Conservation (phyloP, 2,888 invertebrate genomes). For the Phymatocera aterrima region DNA sequence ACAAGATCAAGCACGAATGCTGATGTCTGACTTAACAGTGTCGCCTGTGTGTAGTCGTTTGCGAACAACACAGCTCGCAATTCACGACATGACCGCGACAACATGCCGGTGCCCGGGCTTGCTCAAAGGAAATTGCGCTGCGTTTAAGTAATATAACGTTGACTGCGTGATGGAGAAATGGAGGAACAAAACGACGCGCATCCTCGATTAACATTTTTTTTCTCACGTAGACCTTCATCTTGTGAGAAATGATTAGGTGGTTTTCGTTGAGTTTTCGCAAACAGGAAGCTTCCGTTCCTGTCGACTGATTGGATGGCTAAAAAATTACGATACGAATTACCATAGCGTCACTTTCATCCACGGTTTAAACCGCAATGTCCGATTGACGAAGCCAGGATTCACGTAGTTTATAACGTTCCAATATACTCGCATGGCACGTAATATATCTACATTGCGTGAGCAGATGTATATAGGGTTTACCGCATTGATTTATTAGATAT, state of each 20-base stretch:
- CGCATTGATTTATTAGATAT: constrained; percentile 31
- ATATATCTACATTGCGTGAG: not conserved
- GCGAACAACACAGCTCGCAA: not conserved
- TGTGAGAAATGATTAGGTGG: too few relatives aligned
- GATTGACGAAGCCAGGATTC: not conserved
- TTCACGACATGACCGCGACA: not conserved
- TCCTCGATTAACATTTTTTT: not conserved
- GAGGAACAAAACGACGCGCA: not conserved
- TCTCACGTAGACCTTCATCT: too few relatives aligned
- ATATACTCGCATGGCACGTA: not conserved
- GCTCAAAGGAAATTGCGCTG: not conserved
- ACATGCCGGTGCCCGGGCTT: not conserved
- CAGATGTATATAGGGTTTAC: constrained; percentile 19
- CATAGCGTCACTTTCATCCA: too few relatives aligned
- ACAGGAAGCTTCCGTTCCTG: too few relatives aligned
- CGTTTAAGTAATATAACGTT: not conserved
- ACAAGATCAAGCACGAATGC: not conserved
- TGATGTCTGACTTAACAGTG: not conserved
- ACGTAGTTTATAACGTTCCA: not conserved
- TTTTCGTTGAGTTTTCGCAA: too few relatives aligned
- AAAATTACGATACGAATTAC: too few relatives aligned
- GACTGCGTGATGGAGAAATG: not conserved
- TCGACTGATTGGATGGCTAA: not conserved
- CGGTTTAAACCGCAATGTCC: not conserved
- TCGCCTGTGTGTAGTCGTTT: not conserved